Conservation (phyloP, 2,888 invertebrate species). For the Apodemia duryi region DNA sequence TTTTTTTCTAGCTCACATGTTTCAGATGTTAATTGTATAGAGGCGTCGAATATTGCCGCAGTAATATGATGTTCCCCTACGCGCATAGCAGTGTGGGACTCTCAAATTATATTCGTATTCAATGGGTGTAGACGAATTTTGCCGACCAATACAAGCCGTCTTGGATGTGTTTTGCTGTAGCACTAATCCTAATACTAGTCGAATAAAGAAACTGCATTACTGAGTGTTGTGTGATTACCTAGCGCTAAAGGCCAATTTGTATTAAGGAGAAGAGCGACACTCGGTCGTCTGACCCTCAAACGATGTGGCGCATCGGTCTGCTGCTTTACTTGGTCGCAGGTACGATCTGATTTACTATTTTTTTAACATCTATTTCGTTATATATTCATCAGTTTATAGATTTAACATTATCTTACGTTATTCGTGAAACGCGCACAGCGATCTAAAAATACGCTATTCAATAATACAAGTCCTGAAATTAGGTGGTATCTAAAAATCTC, state of each 20-base stretch:
- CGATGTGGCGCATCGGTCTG: conserved; percentile 43
- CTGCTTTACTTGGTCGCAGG: conserved; percentile 59
- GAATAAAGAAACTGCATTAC: conserved; percentile 33
- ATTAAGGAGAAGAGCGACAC: conserved; percentile 56
- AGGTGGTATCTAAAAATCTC: too few relatives aligned
- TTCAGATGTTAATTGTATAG: conserved; percentile 10
- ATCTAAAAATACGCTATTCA: background rate
- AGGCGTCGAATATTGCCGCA: conserved; percentile 1
- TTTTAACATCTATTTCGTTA: background rate
- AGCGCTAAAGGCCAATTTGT: conserved; percentile 51
- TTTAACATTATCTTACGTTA: too few relatives aligned
- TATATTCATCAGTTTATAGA: background rate
- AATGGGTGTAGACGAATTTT: conserved; percentile 2
- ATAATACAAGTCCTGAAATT: too few relatives aligned
- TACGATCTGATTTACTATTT: conserved; percentile 28
- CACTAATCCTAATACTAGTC: conserved; percentile 5
- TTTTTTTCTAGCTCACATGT: conserved; percentile 6
- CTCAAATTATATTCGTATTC: background rate
- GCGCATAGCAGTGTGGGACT: conserved; percentile 9
- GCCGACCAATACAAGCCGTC: conserved; percentile 6
- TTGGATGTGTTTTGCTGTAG: conserved; percentile 10
- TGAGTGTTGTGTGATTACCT: conserved; percentile 41
- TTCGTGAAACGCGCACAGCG: background rate
- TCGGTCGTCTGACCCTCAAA: conserved; percentile 35
- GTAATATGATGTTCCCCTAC: conserved; percentile 12